phyloP scores from a whole-genome alignment of 1,140 invertebrate species.

The Ips nitidus region DNA sequence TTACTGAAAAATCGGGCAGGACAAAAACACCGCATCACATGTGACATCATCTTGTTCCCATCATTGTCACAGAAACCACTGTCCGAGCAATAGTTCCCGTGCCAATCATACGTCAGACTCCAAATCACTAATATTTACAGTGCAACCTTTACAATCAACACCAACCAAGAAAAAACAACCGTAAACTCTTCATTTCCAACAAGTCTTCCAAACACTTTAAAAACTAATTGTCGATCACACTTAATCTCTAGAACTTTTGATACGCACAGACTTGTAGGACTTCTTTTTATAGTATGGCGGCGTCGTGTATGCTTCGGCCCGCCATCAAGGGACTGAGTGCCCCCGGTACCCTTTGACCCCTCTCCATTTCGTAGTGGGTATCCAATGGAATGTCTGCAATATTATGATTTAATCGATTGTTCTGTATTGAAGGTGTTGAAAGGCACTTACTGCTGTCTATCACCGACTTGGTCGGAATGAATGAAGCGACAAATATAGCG shows the following conservation, averaged over 20 bases:
- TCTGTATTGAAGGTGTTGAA: too few relatives aligned
- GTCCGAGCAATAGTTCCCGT: too few relatives aligned
- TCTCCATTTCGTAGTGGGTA: constrained; percentile 76
- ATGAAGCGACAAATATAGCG: constrained; percentile 60
- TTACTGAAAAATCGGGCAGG: too few relatives aligned
- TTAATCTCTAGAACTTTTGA: constrained; percentile 4
- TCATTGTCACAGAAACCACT: too few relatives aligned
- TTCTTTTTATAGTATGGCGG: constrained; percentile 46
- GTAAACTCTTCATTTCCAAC: too few relatives aligned
- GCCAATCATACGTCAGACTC: too few relatives aligned
- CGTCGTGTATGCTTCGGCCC: constrained; percentile 53
- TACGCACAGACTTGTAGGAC: constrained; percentile 12
- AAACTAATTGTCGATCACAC: constrained; percentile 17
- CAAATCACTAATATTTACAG: too few relatives aligned
- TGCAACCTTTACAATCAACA: too few relatives aligned
- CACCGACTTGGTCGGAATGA: constrained; percentile 48
- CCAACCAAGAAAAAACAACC: too few relatives aligned
- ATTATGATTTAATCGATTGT: background rate
- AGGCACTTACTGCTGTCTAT: constrained; percentile 44
- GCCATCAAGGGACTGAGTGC: constrained; percentile 78
- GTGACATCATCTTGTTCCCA: too few relatives aligned
- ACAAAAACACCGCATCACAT: too few relatives aligned
- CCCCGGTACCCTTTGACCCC: constrained; percentile 70
- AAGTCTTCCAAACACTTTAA: background rate
- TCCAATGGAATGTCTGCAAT: constrained; percentile 68